These are phyloP conservation scores for Magallana ariakensis DNA, from an alignment of 1,140 invertebrate genomes.

Conservation along the genomic window DNA sequence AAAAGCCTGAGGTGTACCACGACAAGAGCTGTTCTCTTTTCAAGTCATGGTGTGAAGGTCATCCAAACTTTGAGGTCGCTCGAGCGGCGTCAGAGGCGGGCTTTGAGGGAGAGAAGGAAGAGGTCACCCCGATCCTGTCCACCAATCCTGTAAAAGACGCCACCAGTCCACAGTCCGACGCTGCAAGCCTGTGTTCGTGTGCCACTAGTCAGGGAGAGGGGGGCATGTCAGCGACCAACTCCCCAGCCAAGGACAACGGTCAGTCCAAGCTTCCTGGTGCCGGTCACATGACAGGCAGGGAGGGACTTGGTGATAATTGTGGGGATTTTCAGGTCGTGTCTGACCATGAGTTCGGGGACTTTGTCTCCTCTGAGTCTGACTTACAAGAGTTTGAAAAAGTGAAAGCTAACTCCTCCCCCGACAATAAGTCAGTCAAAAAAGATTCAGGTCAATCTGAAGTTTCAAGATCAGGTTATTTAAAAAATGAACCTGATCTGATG, in stretches of 20 bases:
- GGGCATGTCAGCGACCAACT: slow-evolving; percentile 27
- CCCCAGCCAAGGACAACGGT: slow-evolving; percentile 9
- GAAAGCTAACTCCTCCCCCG: background rate
- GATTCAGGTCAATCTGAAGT: background rate
- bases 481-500: background rate
- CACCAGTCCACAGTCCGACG: slow-evolving; percentile 49
- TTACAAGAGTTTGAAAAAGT: slow-evolving; percentile 14
- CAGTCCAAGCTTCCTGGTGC: background rate
- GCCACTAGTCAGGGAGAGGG: slow-evolving; percentile 25
- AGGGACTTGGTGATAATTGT: background rate
- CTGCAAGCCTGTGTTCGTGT: slow-evolving; percentile 68
- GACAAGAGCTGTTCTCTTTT: slow-evolving; percentile 68
- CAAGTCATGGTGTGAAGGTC: slow-evolving; percentile 56
- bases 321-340: background rate
- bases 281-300: background rate
- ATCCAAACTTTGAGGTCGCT: slow-evolving; percentile 26
- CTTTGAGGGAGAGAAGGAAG: background rate
- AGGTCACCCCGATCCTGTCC: background rate
- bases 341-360: slow-evolving; percentile 46
- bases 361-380: slow-evolving; percentile 45
- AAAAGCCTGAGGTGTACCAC: slow-evolving; percentile 79
- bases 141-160: slow-evolving; percentile 18
- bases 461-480: background rate
- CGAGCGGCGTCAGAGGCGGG: slow-evolving; percentile 2
- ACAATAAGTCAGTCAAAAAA: background rate